A percentile compares a stretch with the other conserved stretches of the same genome.
phyloP scores from a whole-genome alignment of 2,797 vertebrate species.

The Phrynocephalus vlangalii region DNA sequence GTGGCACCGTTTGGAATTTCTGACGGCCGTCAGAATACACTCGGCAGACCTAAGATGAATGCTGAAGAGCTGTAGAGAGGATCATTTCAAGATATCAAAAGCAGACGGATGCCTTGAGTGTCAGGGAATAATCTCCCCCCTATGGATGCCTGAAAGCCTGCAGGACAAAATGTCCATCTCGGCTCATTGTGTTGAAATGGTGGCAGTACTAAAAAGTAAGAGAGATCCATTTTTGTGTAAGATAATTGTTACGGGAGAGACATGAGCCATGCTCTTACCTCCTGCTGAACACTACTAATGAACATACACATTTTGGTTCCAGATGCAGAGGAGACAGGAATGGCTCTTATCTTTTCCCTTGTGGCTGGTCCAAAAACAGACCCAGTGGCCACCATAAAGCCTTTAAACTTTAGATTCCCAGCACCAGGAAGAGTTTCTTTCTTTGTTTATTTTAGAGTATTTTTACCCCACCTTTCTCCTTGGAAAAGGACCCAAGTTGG shows the following conservation, averaged over 20 bases:
- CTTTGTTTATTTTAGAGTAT: too few relatives aligned
- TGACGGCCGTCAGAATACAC: constrained; percentile 50
- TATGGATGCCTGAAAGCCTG: constrained; percentile 44
- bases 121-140: constrained; percentile 49
- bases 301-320: constrained; percentile 35
- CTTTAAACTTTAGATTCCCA: too few relatives aligned
- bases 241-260: constrained; percentile 10
- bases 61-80: constrained; percentile 36
- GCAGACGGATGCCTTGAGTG: background rate
- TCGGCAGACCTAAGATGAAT: constrained; percentile 18
- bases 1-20: constrained; percentile 55
- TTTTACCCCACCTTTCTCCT: too few relatives aligned
- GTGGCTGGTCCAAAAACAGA: too few relatives aligned
- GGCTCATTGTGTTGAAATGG: constrained; percentile 41
- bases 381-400: too few relatives aligned
- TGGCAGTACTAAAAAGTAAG: background rate
- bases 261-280: background rate
- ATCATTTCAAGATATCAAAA: constrained; percentile 57
- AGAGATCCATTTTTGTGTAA: constrained; percentile 23
- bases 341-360: too few relatives aligned
- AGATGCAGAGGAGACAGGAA: background rate
- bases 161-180: constrained; percentile 59
- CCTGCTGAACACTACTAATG: constrained; percentile 1
- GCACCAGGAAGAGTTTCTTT: too few relatives aligned
- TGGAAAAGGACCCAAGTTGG: too few relatives aligned